phyloP scores from a whole-genome alignment of 2,888 invertebrate genomes.

The Cheilosia urbana region DNA sequence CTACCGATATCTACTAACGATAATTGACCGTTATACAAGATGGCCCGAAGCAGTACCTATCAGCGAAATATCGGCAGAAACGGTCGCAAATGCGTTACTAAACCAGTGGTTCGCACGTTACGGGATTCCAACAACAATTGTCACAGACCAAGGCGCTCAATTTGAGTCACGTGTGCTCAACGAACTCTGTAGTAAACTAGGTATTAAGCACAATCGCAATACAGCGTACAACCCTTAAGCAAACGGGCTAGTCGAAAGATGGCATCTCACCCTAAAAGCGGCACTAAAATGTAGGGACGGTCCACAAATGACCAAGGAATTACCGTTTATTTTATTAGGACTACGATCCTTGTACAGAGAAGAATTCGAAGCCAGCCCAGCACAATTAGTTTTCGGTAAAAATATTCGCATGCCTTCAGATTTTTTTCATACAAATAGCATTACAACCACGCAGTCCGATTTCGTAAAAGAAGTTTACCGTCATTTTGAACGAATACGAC shows the following conservation, averaged over 20 bases:
- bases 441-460: not conserved
- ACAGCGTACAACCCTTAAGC: conserved; percentile 53
- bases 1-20: conserved; percentile 17
- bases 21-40: conserved; percentile 36
- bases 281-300: conserved; percentile 73
- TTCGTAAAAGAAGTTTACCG: not conserved
- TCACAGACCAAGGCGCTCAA: conserved; percentile 81
- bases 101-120: conserved; percentile 29
- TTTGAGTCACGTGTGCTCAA: conserved; percentile 79
- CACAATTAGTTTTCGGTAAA: conserved; percentile 79
- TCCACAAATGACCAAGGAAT: conserved; percentile 76
- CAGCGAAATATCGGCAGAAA: conserved; percentile 76
- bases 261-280: conserved; percentile 81
- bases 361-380: conserved; percentile 77
- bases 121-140: conserved; percentile 75
- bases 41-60: not conserved
- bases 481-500: not conserved
- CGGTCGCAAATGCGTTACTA: not conserved
- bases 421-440: not conserved
- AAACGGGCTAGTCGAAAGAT: conserved; percentile 81
- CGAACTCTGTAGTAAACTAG: conserved; percentile 76
- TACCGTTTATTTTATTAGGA: conserved; percentile 80
- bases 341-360: conserved; percentile 78
- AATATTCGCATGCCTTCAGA: conserved; percentile 76
- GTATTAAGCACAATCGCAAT: conserved; percentile 45